Conservation (phyloP, 2,888 invertebrate genomes). For the Eurois occulta region DNA sequence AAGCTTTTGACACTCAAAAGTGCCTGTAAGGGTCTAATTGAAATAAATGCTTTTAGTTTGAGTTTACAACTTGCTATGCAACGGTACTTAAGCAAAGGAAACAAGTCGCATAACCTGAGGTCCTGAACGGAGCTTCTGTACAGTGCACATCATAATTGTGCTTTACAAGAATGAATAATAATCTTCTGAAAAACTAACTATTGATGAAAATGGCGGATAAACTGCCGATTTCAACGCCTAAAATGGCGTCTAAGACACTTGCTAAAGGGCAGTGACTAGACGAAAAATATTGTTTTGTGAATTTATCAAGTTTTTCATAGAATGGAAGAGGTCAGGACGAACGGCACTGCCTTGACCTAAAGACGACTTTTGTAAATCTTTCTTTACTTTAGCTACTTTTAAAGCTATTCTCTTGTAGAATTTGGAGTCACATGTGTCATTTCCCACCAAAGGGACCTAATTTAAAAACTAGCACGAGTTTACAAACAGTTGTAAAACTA, state of each 20-base stretch:
- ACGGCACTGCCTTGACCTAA: constrained; percentile 72
- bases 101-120: not conserved
- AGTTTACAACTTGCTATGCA: not conserved
- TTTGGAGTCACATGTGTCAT: constrained; percentile 29
- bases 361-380: constrained; percentile 60
- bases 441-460: constrained; percentile 28
- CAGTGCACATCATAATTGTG: not conserved
- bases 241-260: not conserved
- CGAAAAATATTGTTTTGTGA: constrained; percentile 60
- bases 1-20: too few relatives aligned
- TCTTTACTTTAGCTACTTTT: constrained; percentile 5
- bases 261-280: constrained; percentile 61
- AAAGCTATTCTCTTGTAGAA: constrained; percentile 12
- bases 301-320: constrained; percentile 59
- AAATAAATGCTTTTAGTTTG: too few relatives aligned
- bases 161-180: not conserved
- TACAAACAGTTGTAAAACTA: not conserved
- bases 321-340: constrained; percentile 66
- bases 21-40: too few relatives aligned
- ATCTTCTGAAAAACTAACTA: not conserved
- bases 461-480: constrained; percentile 2
- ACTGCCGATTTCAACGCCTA: constrained; percentile 5
- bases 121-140: not conserved
- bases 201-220: not conserved
- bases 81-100: not conserved